Conservation (phyloP, 1,140 invertebrate genomes). For the Tetragonula clypearis region DNA sequence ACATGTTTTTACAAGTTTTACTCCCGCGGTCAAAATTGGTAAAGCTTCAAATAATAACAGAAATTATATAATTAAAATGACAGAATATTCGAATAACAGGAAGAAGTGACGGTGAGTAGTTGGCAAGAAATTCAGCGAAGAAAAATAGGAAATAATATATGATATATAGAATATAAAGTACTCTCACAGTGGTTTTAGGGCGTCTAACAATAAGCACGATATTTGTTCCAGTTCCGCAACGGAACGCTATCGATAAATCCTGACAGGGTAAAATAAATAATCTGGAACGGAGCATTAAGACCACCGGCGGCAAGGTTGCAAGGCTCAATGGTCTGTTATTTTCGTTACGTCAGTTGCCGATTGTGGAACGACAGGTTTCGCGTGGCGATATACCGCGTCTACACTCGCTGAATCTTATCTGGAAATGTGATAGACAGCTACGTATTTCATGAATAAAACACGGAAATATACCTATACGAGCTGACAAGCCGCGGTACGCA, state of each 20-base stretch:
- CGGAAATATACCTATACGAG: constrained; percentile 57
- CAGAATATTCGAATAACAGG: too few species aligned
- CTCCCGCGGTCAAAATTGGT: too few species aligned
- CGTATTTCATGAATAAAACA: constrained; percentile 73
- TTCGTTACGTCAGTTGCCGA: constrained; percentile 32
- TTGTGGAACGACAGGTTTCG: constrained; percentile 47
- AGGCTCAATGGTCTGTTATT: constrained; percentile 6
- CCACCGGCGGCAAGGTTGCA: not conserved
- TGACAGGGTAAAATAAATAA: not conserved
- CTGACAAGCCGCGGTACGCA: constrained; percentile 57
- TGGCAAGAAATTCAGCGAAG: not conserved
- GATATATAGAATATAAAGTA: not conserved
- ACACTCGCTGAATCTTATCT: constrained; percentile 62
- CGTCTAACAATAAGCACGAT: not conserved
- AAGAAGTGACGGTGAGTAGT: not conserved
- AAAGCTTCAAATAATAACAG: too few species aligned
- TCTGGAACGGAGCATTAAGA: not conserved
- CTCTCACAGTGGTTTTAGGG: not conserved
- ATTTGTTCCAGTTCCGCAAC: not conserved
- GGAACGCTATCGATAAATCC: not conserved
- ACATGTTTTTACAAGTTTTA: too few species aligned
- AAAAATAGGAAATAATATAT: not conserved
- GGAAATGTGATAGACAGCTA: constrained; percentile 62
- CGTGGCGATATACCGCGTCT: constrained; percentile 44
- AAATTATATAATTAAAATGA: too few species aligned